These are phyloP conservation scores for Hecatera dysodea DNA, from an alignment of 2,888 invertebrate genomes.

Conservation along the genomic window DNA sequence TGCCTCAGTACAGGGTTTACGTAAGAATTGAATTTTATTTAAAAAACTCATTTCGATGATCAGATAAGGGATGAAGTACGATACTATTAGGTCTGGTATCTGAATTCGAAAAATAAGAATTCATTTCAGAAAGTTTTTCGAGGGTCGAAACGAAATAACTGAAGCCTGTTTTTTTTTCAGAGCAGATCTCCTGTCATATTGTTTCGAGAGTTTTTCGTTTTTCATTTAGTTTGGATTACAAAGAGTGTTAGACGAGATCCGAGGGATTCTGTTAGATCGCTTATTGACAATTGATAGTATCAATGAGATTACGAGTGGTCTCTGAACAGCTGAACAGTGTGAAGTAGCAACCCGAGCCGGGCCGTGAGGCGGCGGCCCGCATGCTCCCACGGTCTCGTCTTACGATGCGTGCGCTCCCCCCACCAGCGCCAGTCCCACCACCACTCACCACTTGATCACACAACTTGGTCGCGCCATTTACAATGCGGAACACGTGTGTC, in stretches of 20 bases:
- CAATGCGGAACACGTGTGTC: conserved; percentile 84
- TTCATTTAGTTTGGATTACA: conserved; percentile 21
- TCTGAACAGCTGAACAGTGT: conserved; percentile 22
- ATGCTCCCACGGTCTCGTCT: conserved; percentile 86
- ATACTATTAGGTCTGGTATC: conserved; percentile 37
- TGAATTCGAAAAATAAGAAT: conserved; percentile 37
- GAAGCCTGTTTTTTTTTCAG: conserved; percentile 23
- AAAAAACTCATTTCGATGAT: conserved; percentile 48
- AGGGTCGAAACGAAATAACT: conserved; percentile 36
- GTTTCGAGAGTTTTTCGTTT: conserved; percentile 29
- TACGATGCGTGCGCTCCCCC: conserved; percentile 74
- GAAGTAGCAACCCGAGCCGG: conserved; percentile 60
- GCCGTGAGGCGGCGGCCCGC: conserved; percentile 74
- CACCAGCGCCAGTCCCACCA: conserved; percentile 54
- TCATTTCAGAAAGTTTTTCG: conserved; percentile 46
- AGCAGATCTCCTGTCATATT: conserved; percentile 22
- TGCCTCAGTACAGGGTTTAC: conserved; percentile 30
- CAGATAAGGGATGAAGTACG: conserved; percentile 38
- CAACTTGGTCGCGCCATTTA: conserved; percentile 75
- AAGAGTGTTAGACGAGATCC: conserved; percentile 8
- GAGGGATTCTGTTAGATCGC: conserved; percentile 1
- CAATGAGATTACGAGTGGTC: conserved; percentile 43
- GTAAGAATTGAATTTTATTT: conserved; percentile 43
- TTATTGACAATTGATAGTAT: conserved; percentile 27
- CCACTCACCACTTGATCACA: conserved; percentile 73